Conservation (phyloP, 2,888 invertebrate species). For the Pegoplata infirma region DNA sequence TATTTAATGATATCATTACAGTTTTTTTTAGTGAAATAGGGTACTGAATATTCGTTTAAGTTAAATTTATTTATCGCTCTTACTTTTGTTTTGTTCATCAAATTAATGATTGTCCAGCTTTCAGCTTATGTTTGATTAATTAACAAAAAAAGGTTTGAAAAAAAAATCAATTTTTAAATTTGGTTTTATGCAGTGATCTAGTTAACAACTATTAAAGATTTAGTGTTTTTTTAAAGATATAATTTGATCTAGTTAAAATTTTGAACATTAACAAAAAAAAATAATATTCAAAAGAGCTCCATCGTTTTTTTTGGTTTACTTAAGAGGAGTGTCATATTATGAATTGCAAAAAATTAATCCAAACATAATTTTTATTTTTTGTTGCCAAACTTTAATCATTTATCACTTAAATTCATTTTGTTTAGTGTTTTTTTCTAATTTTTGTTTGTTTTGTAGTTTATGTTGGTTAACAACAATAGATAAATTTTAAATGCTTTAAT, state of each 20-base stretch:
- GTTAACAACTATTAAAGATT: neutral
- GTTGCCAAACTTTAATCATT: constrained; percentile 7
- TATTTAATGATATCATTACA: too few relatives aligned
- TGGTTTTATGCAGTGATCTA: neutral
- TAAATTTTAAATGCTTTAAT: neutral
- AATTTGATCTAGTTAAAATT: neutral
- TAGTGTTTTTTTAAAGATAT: neutral
- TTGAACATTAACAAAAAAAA: neutral
- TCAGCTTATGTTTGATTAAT: neutral
- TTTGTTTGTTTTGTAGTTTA: neutral
- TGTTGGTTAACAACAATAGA: constrained; percentile 17
- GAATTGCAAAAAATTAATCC: constrained; percentile 19
- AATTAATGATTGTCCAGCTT: neutral
- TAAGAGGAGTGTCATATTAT: constrained; percentile 19
- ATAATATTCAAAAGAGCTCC: neutral
- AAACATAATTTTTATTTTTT: neutral
- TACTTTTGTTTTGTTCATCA: neutral
- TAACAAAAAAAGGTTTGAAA: too few relatives aligned
- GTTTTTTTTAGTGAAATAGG: too few relatives aligned
- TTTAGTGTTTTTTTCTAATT: neutral
- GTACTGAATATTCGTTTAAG: neutral
- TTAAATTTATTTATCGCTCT: neutral
- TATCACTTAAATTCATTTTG: constrained; percentile 17
- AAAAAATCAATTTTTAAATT: too few relatives aligned
- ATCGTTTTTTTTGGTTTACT: neutral